Percentiles rank a stretch among this genome's conserved stretches.
Evolutionary conservation across 2,888 invertebrate genomes (phyloP).

Genomic region (Heterodera filipjevi): DNA sequence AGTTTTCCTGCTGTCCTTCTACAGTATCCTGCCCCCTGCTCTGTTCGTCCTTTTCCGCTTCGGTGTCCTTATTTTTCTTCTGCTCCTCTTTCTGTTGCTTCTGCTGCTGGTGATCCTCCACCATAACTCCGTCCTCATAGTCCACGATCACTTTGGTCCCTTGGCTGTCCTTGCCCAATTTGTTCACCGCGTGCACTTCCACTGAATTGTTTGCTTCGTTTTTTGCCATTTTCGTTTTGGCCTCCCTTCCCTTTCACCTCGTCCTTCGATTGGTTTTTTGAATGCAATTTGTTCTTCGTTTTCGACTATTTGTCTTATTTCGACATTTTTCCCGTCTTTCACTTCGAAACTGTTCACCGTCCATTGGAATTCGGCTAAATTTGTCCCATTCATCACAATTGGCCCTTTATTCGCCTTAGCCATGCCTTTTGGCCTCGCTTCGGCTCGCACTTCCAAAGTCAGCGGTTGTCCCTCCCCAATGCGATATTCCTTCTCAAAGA

Average conservation of each 20-base stretch:
- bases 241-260: constrained; percentile 27
- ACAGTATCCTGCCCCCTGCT: background rate
- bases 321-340: constrained; percentile 36
- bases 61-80: background rate
- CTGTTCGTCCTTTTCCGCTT: background rate
- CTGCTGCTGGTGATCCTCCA: background rate
- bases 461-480: constrained; percentile 44
- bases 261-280: constrained; percentile 30
- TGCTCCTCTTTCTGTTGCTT: background rate
- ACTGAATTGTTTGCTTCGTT: constrained; percentile 41
- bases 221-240: constrained; percentile 32
- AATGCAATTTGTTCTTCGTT: constrained; percentile 25
- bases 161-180: constrained; percentile 51
- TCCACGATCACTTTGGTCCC: constrained; percentile 55
- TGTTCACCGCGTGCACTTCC: constrained; percentile 55
- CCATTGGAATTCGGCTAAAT: constrained; percentile 55
- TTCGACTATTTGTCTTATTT: constrained; percentile 36
- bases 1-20: background rate
- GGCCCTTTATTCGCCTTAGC: constrained; percentile 45
- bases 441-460: constrained; percentile 48
- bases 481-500: constrained; percentile 44
- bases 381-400: background rate
- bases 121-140: constrained; percentile 29
- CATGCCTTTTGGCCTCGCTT: constrained; percentile 56
- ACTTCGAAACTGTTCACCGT: constrained; percentile 59